Base-by-base conservation (phyloP, 2,888 invertebrate species). In the Chaitophorus viminalis region DNA sequence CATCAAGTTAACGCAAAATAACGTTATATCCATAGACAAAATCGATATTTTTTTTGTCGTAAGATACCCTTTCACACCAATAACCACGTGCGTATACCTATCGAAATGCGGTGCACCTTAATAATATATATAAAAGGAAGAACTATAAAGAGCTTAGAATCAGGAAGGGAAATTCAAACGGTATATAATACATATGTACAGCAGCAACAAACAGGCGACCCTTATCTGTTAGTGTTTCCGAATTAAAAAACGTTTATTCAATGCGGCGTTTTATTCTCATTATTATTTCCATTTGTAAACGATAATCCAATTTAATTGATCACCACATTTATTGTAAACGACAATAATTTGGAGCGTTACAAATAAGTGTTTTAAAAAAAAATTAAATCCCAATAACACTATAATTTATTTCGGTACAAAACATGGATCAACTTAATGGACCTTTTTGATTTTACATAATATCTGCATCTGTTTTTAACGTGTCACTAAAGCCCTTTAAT, bases 31-130 rank as follows among this genome's bases (percentile, higher is more conserved):
- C 29, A 8, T 36, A 65, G 36, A 3, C 1, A 39, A 68, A 39
- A 68, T 81, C 39, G 36, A 81, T 39, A 39, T 39, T 54, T 52
- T 70, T 52, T 70, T 82, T 70, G 29, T 29, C 46, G n/a, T n/a
- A 46, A 9, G 29, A 79, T 21, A 11, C 52, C 8, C 25, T 39
- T 0, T 39, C n/a, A 17, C 25, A 0, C 46, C 31, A 8, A 39
- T 46, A 46, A 46, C 14, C 0, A 68, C 36, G 11, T 29, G 11
- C 11, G n/a, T 68, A 60, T 68, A 68, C 11, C n/a, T 17, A 21
- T 5, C 25, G 5, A 68, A 68, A 68, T 25, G 68, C 6, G 68
- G 11, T 68, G 11, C 11, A 29, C 29, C 29, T 29, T 68, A 60
- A 60, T 2, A 31, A 14, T 68, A 70, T 31, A 70, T 5, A 36